Evolutionary conservation across 2,888 invertebrate genomes (phyloP), one percentile per base, ranked within the genome.

Genomic region (Dynastes tityus): DNA sequence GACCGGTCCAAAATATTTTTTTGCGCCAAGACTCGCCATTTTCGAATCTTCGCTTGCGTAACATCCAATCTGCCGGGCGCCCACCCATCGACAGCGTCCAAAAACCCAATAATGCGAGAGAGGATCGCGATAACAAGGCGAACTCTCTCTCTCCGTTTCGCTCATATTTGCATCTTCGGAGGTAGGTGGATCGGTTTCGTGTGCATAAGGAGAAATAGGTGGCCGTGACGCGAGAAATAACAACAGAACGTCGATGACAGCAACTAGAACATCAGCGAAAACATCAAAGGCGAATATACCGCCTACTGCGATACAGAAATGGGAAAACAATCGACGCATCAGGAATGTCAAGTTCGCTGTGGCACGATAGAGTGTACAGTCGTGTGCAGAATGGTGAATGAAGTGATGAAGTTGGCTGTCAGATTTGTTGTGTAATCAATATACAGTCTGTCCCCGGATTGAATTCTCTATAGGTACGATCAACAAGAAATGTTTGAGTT

Each of bases 271-370:
- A 68, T 45, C 68, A 16, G 22, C 68, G 49, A 68, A 68, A 61
- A 61, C 61, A 61, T 61, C 61, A 61, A 61, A 61, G 61, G 61
- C 68, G 51, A 9, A 4, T 55, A 51, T 29, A 49, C 68, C 68
- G 68, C 68, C 68, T 68, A 68, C 68, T 49, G 68, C 68, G 68
- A 68, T 16, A 49, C 27, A 68, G 49, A 68, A 68, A 68, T 68
- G 49, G 45, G 51, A 68, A 68, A 68, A 68, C 68, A 68, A 68
- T 68, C 68, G 68, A 22, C 29, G 49, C 45, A 45, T 29, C 61
- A 22, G 13, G 68, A 68, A 51, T 68, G 68, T 27, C 49, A 27
- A 49, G 51, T 45, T 49, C 49, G 27, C 16, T 13, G 68, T 9
- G 49, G 4, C 22, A 8, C 27, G 11, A 27, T 5, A 27, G 61